Evolutionary conservation across 1,140 invertebrate genomes (phyloP), one percentile per base, ranked within the genome.

Genomic region (Drosophila nebulosa): DNA sequence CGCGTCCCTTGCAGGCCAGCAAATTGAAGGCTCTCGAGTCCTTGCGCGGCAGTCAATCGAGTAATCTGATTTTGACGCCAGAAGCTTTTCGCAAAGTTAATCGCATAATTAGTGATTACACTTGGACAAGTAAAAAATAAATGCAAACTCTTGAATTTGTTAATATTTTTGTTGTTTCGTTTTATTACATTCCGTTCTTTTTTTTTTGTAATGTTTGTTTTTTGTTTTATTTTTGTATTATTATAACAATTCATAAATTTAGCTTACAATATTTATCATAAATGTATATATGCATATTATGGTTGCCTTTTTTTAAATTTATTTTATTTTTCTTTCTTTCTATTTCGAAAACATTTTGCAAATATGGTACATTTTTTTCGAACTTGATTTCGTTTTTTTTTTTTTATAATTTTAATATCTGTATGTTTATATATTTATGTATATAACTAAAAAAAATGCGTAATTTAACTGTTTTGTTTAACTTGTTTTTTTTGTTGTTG

Each of bases 201-300:
- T n/a, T n/a, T n/a, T n/a, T n/a, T n/a, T 68, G 81, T 74, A 78
- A 86, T 81, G 88, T 72, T n/a, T n/a, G n/a, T n/a, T 30, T 30
- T 27, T 70, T 79, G 69, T 83, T 76, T 73, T 86, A 80, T 88
- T 80, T 74, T 71, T 81, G 16, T 46, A 21, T 46, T 46, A 46
- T 85, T 86, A 86, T 88, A 88, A 88, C 83, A 88, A 89, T 88
- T 88, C 83, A 88, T 88, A 88, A 84, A 83, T 88, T 88, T 88
- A 88, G 69, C 83, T 89, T 88, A 88, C 58, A 79, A 60, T 89
- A 88, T 79, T 84, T 69, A 26, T 78, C 64, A 66, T 69, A 71
- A 59, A 46, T 46, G 39, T 46, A 21, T 46, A 73, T 77, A 76
- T 85, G 85, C 80, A 85, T 68, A 77, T 56, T 50, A 71, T 78